Evolutionary conservation across 1,140 invertebrate genomes (phyloP).

Genomic region (Drosophila ercepeae): DNA sequence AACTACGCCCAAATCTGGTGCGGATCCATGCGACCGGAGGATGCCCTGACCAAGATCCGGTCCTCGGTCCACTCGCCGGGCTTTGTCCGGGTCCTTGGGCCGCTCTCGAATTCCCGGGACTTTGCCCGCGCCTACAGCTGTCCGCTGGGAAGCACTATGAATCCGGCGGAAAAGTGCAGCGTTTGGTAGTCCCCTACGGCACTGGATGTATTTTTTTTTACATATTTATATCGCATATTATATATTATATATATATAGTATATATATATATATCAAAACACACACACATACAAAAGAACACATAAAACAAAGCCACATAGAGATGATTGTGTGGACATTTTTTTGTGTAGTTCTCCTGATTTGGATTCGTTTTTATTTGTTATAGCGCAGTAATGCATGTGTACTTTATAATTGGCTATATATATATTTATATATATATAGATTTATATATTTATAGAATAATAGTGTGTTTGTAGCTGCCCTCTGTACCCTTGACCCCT

Average conservation of each 20-base stretch:
- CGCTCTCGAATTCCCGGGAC: slow-evolving; percentile 95
- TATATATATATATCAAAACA: slow-evolving; percentile 10
- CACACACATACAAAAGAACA: slow-evolving; percentile 1
- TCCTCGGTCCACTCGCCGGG: slow-evolving; percentile 98
- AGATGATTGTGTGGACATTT: slow-evolving; percentile 6
- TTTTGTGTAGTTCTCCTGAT: slow-evolving; percentile 22
- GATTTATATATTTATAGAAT: slow-evolving; percentile 2
- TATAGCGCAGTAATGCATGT: slow-evolving; percentile 23
- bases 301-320: neutral
- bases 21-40: slow-evolving; percentile 97
- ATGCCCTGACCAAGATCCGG: slow-evolving; percentile 96
- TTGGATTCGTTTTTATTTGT: slow-evolving; percentile 24
- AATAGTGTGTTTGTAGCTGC: slow-evolving; percentile 26
- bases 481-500: neutral
- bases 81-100: slow-evolving; percentile 94
- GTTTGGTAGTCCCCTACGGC: slow-evolving; percentile 90
- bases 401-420: slow-evolving; percentile 18
- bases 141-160: slow-evolving; percentile 92
- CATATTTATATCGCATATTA: slow-evolving; percentile 54
- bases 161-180: slow-evolving; percentile 94
- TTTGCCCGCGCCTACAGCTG: slow-evolving; percentile 94
- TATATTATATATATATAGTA: slow-evolving; percentile 17
- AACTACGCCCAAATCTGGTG: slow-evolving; percentile 98
- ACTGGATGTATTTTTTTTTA: slow-evolving; percentile 35
- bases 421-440: neutral